phyloP scores from a whole-genome alignment of 2,888 invertebrate genomes.

The Scrobipalpa atriplicella region DNA sequence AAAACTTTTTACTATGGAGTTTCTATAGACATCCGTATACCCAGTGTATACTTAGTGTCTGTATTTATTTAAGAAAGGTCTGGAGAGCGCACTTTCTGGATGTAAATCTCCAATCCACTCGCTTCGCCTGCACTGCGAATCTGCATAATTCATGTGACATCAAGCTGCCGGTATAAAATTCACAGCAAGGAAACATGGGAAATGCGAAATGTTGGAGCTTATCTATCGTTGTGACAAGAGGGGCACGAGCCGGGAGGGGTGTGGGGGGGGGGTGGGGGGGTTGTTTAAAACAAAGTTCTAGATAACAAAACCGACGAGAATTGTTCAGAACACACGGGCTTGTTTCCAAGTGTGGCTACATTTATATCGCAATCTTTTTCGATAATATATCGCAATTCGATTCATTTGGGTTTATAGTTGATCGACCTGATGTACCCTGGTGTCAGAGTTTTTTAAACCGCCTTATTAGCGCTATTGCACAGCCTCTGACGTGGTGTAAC shows the following conservation, averaged over 20 bases:
- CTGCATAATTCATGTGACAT: conserved; percentile 75
- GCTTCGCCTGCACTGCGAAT: conserved; percentile 57
- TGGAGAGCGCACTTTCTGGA: conserved; percentile 45
- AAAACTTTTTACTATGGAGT: no score
- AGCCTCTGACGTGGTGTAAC: no score
- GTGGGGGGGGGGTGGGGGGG: conserved; percentile 29
- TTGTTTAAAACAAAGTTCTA: conserved; percentile 33
- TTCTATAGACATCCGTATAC: no score
- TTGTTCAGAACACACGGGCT: conserved; percentile 16
- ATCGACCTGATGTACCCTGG: no score
- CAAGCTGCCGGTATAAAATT: conserved; percentile 65
- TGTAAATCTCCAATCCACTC: conserved; percentile 63
- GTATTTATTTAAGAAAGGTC: conserved; percentile 44
- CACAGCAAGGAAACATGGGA: conserved; percentile 55
- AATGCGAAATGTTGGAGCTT: conserved; percentile 49
- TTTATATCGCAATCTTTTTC: conserved; percentile 17
- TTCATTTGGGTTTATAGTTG: no score
- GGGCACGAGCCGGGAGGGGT: background rate
- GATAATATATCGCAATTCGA: no score
- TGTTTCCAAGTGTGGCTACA: conserved; percentile 24
- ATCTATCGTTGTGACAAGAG: conserved; percentile 33
- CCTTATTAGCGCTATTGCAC: no score
- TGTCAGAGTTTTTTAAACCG: no score
- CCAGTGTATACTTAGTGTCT: background rate
- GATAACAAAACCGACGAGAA: conserved; percentile 21